Evolutionary conservation across 2,113 vertebrate species (phyloP).

Genomic region (Brachypodius melanocephalos): DNA sequence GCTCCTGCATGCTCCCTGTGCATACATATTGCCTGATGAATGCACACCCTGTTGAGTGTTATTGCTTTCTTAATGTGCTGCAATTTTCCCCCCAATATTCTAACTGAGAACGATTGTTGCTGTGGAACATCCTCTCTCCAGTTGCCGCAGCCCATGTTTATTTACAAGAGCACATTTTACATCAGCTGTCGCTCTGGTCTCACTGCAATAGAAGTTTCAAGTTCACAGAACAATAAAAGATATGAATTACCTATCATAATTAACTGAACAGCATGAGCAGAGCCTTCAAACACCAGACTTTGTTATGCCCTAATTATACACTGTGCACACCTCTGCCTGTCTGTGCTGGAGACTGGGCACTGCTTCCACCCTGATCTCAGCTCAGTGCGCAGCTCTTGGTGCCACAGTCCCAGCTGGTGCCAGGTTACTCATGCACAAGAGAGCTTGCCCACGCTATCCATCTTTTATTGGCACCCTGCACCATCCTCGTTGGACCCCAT

Average conservation of each 20-base stretch:
- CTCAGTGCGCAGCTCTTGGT: background rate
- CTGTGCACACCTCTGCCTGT: background rate
- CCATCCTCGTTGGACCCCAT: rapidly evolving
- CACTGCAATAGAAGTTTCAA: background rate
- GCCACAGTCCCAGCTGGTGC: background rate
- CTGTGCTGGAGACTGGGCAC: background rate
- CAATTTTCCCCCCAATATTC: slow-evolving; percentile 32
- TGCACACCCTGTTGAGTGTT: slow-evolving; percentile 15
- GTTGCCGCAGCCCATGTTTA: slow-evolving; percentile 8
- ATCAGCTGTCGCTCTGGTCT: background rate
- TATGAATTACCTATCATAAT: slow-evolving; percentile 12
- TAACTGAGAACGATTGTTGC: slow-evolving; percentile 17
- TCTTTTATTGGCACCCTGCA: background rate
- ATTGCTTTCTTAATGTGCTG: slow-evolving; percentile 34
- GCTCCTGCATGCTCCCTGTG: background rate
- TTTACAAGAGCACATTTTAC: slow-evolving; percentile 1
- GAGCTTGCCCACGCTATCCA: background rate
- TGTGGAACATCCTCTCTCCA: slow-evolving; percentile 5
- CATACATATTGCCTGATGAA: slow-evolving; percentile 30
- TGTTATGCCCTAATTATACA: background rate
- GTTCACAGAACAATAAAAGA: background rate
- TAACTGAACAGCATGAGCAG: background rate
- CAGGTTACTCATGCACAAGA: background rate
- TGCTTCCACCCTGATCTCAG: background rate
- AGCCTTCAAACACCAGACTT: background rate